These are phyloP conservation scores for Penelope pileata DNA, from an alignment of 2,113 vertebrate genomes.

Conservation along the genomic window DNA sequence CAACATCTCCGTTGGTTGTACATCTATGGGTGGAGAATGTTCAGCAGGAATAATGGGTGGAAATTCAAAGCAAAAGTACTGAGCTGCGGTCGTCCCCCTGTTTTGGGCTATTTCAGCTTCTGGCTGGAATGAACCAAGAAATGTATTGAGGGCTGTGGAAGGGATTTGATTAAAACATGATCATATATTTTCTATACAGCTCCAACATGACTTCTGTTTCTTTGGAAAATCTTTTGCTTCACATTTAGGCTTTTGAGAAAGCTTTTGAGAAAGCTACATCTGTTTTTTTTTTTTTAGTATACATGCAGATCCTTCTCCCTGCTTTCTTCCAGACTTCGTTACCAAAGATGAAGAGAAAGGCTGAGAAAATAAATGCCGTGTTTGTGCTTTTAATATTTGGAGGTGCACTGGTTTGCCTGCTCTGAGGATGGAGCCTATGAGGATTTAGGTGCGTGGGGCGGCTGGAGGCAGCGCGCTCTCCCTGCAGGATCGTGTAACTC, in stretches of 20 bases:
- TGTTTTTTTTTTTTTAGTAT: neutral
- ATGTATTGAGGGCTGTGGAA: neutral
- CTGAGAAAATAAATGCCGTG: neutral
- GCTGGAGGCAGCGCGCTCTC: neutral
- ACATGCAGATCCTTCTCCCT: rapidly evolving
- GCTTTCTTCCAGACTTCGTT: neutral
- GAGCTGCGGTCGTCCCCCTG: neutral
- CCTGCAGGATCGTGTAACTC: neutral
- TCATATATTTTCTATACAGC: neutral
- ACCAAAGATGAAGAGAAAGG: neutral
- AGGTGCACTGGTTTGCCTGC: neutral
- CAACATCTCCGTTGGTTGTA: neutral
- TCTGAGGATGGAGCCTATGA: neutral
- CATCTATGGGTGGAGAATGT: neutral
- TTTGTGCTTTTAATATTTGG: neutral
- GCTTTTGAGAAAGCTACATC: neutral
- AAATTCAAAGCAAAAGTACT: neutral
- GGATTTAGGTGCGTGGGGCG: neutral
- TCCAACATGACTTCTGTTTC: neutral
- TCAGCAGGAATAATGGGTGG: neutral
- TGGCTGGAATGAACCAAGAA: neutral
- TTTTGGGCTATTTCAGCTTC: neutral
- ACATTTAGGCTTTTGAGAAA: rapidly evolving
- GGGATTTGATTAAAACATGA: neutral
- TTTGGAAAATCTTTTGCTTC: neutral